Conservation (phyloP, 1,140 invertebrate genomes). For the Oryzaephilus surinamensis region DNA sequence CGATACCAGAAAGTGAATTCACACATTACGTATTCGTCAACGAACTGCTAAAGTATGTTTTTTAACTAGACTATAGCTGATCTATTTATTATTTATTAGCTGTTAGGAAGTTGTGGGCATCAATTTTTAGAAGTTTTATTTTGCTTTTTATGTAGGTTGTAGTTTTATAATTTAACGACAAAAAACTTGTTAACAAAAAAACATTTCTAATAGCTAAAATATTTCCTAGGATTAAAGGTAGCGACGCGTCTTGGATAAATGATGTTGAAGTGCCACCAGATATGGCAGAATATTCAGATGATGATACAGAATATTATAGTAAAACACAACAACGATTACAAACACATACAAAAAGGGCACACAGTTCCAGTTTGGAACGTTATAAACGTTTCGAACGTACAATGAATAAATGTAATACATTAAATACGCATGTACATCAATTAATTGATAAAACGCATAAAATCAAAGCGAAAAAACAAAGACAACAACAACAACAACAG, state of each 20-base stretch:
- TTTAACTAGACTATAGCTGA: no score
- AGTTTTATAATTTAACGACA: no score
- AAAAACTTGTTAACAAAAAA: no score
- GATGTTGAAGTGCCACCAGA: slow-evolving; percentile 67
- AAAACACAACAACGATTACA: slow-evolving; percentile 16
- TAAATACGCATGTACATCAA: slow-evolving; percentile 17
- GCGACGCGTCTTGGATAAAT: slow-evolving; percentile 61
- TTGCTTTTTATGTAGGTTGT: no score
- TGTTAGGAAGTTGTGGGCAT: no score
- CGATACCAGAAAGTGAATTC: slow-evolving; percentile 27
- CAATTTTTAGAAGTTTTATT: no score
- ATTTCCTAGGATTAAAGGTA: slow-evolving; percentile 42
- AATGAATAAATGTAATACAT: slow-evolving; percentile 29
- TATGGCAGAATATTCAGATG: slow-evolving; percentile 74
- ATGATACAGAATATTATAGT: slow-evolving; percentile 58
- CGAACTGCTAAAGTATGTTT: slow-evolving; percentile 31
- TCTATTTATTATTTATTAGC: no score
- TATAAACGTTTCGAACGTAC: slow-evolving; percentile 26
- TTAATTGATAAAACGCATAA: slow-evolving; percentile 14
- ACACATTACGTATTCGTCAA: slow-evolving; percentile 32
- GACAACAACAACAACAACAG: not conserved
- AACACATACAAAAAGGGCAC: slow-evolving; percentile 15
- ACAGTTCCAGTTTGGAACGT: slow-evolving; percentile 20
- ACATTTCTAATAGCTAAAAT: not conserved
- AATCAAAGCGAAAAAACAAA: slow-evolving; percentile 2